These are phyloP conservation scores for Perizoma flavofasciatum DNA, from an alignment of 2,888 invertebrate genomes.

Conservation along the genomic window DNA sequence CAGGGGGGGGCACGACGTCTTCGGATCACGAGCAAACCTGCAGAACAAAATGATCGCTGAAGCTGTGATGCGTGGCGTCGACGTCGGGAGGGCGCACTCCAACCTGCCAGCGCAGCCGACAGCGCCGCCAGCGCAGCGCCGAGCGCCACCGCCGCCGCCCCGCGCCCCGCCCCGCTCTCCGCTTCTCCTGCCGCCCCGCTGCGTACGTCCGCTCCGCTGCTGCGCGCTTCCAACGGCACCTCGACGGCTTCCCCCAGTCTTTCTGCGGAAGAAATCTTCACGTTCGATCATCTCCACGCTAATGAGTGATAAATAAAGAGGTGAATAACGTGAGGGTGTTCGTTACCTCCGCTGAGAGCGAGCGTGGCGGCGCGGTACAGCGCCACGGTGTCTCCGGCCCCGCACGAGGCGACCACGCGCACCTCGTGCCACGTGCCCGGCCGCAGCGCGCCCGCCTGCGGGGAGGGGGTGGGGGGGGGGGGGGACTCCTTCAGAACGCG, in stretches of 20 bases:
- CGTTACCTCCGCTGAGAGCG: conserved; percentile 74
- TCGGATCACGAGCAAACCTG: too few species aligned
- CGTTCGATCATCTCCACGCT: too few species aligned
- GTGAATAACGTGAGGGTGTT: not conserved
- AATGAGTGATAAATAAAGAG: too few species aligned
- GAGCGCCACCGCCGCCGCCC: conserved; percentile 48
- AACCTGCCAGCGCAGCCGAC: conserved; percentile 44
- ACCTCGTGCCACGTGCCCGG: conserved; percentile 85
- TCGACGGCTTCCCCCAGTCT: conserved; percentile 60
- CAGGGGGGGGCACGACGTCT: conserved; percentile 13
- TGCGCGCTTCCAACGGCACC: conserved; percentile 41
- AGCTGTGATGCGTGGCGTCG: too few species aligned
- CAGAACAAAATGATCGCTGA: too few species aligned
- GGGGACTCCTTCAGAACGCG: not conserved
- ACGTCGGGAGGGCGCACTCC: too few species aligned
- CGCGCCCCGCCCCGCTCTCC: conserved; percentile 25
- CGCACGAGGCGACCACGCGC: conserved; percentile 78
- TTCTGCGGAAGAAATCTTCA: conserved; percentile 43
- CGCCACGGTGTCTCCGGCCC: conserved; percentile 81
- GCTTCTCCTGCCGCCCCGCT: conserved; percentile 32
- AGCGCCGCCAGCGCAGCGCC: conserved; percentile 50
- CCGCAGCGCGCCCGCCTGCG: conserved; percentile 73
- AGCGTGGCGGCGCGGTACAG: conserved; percentile 83
- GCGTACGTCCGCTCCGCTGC: conserved; percentile 32
- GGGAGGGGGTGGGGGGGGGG: too few species aligned